Evolutionary conservation across 2,797 vertebrate genomes (phyloP), one percentile per base, ranked within the genome.

Genomic region (Emydoidea blandingii): DNA sequence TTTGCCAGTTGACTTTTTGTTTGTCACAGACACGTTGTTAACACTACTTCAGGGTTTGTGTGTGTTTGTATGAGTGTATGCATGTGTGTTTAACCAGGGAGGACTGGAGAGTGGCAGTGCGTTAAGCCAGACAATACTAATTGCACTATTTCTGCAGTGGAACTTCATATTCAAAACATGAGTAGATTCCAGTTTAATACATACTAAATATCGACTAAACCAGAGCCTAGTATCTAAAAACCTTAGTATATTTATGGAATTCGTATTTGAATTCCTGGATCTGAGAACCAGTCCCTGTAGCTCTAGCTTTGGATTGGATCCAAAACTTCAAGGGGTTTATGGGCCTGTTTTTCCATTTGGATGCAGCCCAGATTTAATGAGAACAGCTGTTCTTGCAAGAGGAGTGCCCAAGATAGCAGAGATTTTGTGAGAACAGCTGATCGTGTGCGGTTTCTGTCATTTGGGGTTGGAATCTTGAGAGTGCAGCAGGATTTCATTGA

Each of bases 71-170:
- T 52, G 52, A 50, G 12, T 50, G 49, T 50, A 50, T 50, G 49
- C 49, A 11, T 31, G 29, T 34, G 18, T 19, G n/a, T 72, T 72
- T 72, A 72, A 72, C n/a, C 65, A 72, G 80, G 41, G 12, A 12
- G 93, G 34, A 23, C 21, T 3, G 81, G 41, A 21, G 10, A 81
- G 83, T 53, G 78, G 72, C 89, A 96, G 29, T 79, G 59, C 59
- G 96, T 86, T 53, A 78, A 93, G 41, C 5, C 89, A 81, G 80
- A 49, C 88, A 81, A 3, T 37, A 37, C 78, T 93, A 90, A 94
- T 76, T 88, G 57, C 57, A 85, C 93, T 90, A 47, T 95, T 84
- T 82, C 82, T 57, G 14, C 62, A 82, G 18, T 41, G 41, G 72
- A 85, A 80, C 23, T 90, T 93, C 94, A 12, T 85, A 76, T 94